Conservation (phyloP, 2,113 vertebrate species). For the Pedionomus torquatus region DNA sequence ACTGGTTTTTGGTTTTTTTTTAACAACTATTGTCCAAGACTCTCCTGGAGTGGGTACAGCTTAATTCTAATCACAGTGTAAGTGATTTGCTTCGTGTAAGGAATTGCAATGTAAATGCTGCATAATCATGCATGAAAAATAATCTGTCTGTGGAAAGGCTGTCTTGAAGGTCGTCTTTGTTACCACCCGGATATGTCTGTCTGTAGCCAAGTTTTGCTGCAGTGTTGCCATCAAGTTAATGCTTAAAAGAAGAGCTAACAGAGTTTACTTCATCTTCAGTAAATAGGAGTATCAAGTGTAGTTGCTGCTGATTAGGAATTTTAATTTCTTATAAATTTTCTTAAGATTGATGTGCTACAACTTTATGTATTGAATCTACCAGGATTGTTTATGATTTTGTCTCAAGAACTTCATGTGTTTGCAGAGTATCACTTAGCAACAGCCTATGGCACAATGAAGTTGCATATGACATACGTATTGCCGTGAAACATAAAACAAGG, state of each 20-base stretch:
- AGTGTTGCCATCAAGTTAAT: constrained; percentile 16
- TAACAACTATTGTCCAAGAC: background rate
- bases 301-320: constrained; percentile 60
- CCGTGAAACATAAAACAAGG: background rate
- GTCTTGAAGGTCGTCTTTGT: background rate
- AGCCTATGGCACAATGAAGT: background rate
- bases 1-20: no score
- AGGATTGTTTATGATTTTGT: constrained; percentile 63
- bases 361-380: constrained; percentile 72
- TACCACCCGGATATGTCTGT: background rate
- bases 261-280: constrained; percentile 66
- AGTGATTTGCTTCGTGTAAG: background rate
- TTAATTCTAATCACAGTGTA: background rate
- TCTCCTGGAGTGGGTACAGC: background rate
- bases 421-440: constrained; percentile 49
- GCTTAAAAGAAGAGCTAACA: constrained; percentile 59
- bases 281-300: constrained; percentile 38
- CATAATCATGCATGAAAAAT: constrained; percentile 5
- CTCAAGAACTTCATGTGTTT: constrained; percentile 64
- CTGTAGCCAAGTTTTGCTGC: background rate
- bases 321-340: constrained; percentile 69
- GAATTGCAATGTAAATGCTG: background rate
- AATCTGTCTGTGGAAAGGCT: background rate
- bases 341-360: constrained; percentile 54
- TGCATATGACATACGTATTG: background rate